Percentiles rank a stretch among this genome's conserved stretches.
phyloP scores from a whole-genome alignment of 1,140 invertebrate species.

The Panulirus ornatus region DNA sequence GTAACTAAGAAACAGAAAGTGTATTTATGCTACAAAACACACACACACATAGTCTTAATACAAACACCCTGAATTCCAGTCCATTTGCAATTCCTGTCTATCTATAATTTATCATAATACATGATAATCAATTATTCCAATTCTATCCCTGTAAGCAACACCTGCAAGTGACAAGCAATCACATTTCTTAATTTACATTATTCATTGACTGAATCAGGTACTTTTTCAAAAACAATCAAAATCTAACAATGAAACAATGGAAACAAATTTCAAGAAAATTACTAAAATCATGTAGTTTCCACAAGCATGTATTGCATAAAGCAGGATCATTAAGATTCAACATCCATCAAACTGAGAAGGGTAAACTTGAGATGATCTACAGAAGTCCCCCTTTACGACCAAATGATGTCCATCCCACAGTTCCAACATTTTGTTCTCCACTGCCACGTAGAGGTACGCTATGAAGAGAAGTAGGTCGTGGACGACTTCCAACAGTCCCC shows the following conservation, averaged over 20 bases:
- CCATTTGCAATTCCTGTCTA: not conserved
- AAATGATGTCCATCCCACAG: slow-evolving; percentile 70
- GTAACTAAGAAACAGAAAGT: slow-evolving; percentile 48
- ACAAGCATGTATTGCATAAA: not conserved
- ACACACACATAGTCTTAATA: not conserved
- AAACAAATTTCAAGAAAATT: not conserved
- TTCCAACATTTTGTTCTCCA: slow-evolving; percentile 65
- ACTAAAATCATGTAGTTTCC: not conserved
- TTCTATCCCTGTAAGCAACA: not conserved
- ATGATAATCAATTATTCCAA: not conserved
- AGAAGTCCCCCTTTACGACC: slow-evolving; percentile 74
- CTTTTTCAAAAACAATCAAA: not conserved
- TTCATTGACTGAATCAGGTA: not conserved
- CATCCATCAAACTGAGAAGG: not conserved
- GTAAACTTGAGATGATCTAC: slow-evolving; percentile 25
- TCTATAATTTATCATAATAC: not conserved
- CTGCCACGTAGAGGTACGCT: slow-evolving; percentile 43
- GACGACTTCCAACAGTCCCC: slow-evolving; percentile 70
- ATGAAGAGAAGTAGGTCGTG: slow-evolving; percentile 51
- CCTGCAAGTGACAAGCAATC: not conserved
- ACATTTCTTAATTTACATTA: not conserved
- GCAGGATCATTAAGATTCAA: slow-evolving; percentile 6
- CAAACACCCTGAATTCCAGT: not conserved
- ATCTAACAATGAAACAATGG: no score
- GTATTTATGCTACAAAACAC: not conserved